Evolutionary conservation across 2,888 invertebrate genomes (phyloP), one percentile per base, ranked within the genome.

Genomic region (Lissocephala sabroskyi): DNA sequence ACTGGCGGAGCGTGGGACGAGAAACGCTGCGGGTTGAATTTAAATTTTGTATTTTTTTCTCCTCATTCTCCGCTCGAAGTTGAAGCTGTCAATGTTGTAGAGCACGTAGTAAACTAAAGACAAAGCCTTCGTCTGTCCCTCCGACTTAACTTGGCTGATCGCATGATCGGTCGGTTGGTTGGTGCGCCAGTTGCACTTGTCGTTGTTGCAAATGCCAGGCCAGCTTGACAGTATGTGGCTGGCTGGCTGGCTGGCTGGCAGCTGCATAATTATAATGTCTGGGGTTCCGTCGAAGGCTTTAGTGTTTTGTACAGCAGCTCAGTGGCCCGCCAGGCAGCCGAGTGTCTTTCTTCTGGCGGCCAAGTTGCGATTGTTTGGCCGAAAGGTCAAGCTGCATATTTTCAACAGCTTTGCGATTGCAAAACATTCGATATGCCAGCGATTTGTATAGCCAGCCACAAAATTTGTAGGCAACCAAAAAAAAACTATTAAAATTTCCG

Each of bases 241-340:
- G 46, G n/a, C n/a, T 47, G 6, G 46, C 36, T 13, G 26, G 11
- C 32, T n/a, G 19, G 18, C 19, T 37, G 37, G 37, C 68, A 68
- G 79, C 68, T 68, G 68, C 79, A 68, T 70, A 70, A 70, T 70
- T 70, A 68, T 75, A 70, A 78, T 63, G 68, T 70, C 68, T 70
- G 79, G 54, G 53, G 23, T 11, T 23, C 36, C 11, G 30, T 30
- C 11, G 3, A 30, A 30, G 30, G 5, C 30, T 6, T 26, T 6
- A 26, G 9, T 26, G 9, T 4, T 6, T 26, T 6, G 5, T 26
- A 26, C 26, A 9, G 26, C 9, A 26, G 4, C 26, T 6, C 26
- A 26, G 26, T 26, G 26, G 26, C 9, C 26, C 26, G 4, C 9
- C 26, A 6, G 5, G 4, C 26, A 9, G 26, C 26, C 26, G 4